Conservation (phyloP, 2,888 invertebrate genomes). For the Fragum whitleyi region DNA sequence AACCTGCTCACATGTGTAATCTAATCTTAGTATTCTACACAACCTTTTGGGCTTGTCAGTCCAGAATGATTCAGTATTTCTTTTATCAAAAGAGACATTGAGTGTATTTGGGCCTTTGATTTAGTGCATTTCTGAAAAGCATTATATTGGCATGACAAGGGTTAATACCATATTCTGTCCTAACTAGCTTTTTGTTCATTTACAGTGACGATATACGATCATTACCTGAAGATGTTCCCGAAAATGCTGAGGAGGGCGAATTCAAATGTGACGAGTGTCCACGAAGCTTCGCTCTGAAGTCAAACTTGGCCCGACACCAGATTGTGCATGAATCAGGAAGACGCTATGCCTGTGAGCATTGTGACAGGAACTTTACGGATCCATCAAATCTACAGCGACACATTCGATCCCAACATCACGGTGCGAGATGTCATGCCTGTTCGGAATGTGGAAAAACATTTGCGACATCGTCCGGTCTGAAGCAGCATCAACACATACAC, state of each 20-base stretch:
- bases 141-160: too few species aligned
- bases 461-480: slow-evolving; percentile 98
- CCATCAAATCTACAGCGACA: slow-evolving; percentile 98
- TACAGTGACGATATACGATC: slow-evolving; percentile 12
- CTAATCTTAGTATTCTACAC: too few species aligned
- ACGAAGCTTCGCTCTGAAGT: slow-evolving; percentile 92
- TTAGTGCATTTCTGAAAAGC: too few species aligned
- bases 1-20: too few species aligned
- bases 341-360: slow-evolving; percentile 96
- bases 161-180: too few species aligned
- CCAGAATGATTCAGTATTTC: too few species aligned
- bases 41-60: too few species aligned
- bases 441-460: slow-evolving; percentile 99
- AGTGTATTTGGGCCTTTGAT: too few species aligned
- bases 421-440: slow-evolving; percentile 96
- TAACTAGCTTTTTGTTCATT: too few species aligned
- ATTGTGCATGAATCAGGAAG: slow-evolving; percentile 85
- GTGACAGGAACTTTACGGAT: slow-evolving; percentile 91
- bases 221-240: slow-evolving; percentile 35
- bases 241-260: slow-evolving; percentile 85
- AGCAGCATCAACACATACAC: slow-evolving; percentile 99
- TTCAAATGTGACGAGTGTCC: slow-evolving; percentile 94
- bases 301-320: slow-evolving; percentile 92
- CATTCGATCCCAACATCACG: slow-evolving; percentile 97
- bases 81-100: too few species aligned